Evolutionary conservation across 1,140 invertebrate genomes (phyloP).

Genomic region (Drosophila paulistorum): DNA sequence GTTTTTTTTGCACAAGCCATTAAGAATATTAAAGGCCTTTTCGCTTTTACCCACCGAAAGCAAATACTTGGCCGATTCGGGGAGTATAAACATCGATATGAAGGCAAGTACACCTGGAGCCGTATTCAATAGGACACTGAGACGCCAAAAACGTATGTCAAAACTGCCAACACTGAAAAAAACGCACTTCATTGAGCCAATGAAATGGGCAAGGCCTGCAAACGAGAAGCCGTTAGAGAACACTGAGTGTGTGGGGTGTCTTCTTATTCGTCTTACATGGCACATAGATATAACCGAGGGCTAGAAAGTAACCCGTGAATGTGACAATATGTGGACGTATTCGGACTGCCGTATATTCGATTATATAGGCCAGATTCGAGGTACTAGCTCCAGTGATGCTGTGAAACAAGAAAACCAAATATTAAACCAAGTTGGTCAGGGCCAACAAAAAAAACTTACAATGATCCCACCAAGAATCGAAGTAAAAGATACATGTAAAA

Average conservation of each 20-base stretch:
- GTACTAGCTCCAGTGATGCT: constrained; percentile 35
- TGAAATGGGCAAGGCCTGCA: constrained; percentile 20
- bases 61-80: constrained; percentile 58
- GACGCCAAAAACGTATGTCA: constrained; percentile 41
- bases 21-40: constrained; percentile 32
- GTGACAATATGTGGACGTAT: constrained; percentile 46
- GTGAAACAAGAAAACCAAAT: not conserved
- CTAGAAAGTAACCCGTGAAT: constrained; percentile 33
- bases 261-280: constrained; percentile 31
- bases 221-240: not conserved
- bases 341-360: constrained; percentile 42
- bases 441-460: constrained; percentile 34
- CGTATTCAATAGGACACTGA: constrained; percentile 5
- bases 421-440: not conserved
- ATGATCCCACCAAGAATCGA: constrained; percentile 25
- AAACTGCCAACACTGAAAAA: constrained; percentile 1
- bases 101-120: constrained; percentile 31
- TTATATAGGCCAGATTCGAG: constrained; percentile 37
- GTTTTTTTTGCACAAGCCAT: constrained; percentile 44
- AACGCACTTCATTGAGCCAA: constrained; percentile 2
- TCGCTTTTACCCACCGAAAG: constrained; percentile 28
- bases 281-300: constrained; percentile 38
- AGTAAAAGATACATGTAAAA: constrained; percentile 46
- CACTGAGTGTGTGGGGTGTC: too few species aligned
- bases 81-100: constrained; percentile 9